A percentile compares a stretch with the other conserved stretches of the same genome.
phyloP scores from a whole-genome alignment of 2,888 invertebrate species.

The Galeopsomyia nigrocyanea region DNA sequence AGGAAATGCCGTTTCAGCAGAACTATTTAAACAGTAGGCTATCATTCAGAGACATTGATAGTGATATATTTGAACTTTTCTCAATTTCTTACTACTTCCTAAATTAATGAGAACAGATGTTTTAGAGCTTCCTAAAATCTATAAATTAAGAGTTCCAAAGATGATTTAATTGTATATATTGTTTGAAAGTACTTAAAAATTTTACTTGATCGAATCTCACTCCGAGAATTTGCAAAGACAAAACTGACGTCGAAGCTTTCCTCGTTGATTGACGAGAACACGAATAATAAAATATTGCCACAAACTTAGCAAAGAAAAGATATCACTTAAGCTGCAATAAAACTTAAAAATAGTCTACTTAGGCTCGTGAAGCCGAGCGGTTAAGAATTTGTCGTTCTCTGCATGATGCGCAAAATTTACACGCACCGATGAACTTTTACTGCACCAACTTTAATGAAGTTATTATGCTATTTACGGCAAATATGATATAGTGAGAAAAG shows the following conservation, averaged over 20 bases:
- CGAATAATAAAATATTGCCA: conserved; percentile 37
- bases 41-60: too few species aligned
- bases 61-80: too few species aligned
- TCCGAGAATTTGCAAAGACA: conserved; percentile 23
- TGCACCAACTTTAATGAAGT: conserved; percentile 51
- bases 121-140: too few species aligned
- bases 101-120: too few species aligned
- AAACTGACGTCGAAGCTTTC: conserved; percentile 28
- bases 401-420: conserved; percentile 58
- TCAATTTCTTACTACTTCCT: too few species aligned
- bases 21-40: background rate
- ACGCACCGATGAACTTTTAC: conserved; percentile 56
- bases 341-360: conserved; percentile 53
- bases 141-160: too few species aligned
- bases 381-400: conserved; percentile 54
- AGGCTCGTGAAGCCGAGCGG: conserved; percentile 52
- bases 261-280: conserved; percentile 20
- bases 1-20: background rate
- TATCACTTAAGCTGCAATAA: conserved; percentile 47
- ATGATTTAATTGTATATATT: conserved; percentile 36
- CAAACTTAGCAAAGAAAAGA: conserved; percentile 35
- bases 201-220: conserved; percentile 21
- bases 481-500: conserved; percentile 28
- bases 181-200: conserved; percentile 40
- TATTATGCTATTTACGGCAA: conserved; percentile 31